Conservation (phyloP, 1,140 invertebrate genomes). For the Caenorhabditis remanei region DNA sequence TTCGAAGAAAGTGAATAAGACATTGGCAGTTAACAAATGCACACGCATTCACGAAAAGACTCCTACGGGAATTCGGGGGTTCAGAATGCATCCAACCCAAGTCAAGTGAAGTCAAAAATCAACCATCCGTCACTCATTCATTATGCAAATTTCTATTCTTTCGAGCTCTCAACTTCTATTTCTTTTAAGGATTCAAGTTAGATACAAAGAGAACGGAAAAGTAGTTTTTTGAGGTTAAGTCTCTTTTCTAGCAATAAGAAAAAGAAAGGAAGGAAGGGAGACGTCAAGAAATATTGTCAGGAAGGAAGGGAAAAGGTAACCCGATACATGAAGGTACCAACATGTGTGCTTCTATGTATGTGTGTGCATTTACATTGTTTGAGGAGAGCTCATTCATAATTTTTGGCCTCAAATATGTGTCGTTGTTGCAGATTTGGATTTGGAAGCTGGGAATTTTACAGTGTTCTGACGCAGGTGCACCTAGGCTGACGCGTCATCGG, state of each 20-base stretch:
- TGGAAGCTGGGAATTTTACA: too few relatives aligned
- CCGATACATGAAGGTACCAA: slow-evolving; percentile 15
- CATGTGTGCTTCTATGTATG: background rate
- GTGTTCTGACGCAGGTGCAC: too few relatives aligned
- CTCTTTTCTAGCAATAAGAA: background rate
- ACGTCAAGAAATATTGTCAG: slow-evolving; percentile 52
- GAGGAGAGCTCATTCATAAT: slow-evolving; percentile 16
- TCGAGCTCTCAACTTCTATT: background rate
- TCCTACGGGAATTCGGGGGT: slow-evolving; percentile 23
- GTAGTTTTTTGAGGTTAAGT: background rate
- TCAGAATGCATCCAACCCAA: background rate
- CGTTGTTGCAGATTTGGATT: slow-evolving; percentile 11
- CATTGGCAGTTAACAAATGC: slow-evolving; percentile 4
- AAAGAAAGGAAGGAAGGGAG: slow-evolving; percentile 50
- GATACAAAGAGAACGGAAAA: background rate
- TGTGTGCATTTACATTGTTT: slow-evolving; percentile 45
- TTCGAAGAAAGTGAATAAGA: background rate
- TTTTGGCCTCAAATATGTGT: slow-evolving; percentile 29
- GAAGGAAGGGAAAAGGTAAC: slow-evolving; percentile 44
- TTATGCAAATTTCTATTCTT: slow-evolving; percentile 50
- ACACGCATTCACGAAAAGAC: background rate
- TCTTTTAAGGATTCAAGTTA: background rate
- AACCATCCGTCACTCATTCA: slow-evolving; percentile 53
- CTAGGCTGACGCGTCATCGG: too few relatives aligned
- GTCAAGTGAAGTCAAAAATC: slow-evolving; percentile 1